A percentile compares a stretch with the other conserved stretches of the same genome.
Conservation (phyloP, 2,888 invertebrate genomes). For the Tridacna crocea region DNA sequence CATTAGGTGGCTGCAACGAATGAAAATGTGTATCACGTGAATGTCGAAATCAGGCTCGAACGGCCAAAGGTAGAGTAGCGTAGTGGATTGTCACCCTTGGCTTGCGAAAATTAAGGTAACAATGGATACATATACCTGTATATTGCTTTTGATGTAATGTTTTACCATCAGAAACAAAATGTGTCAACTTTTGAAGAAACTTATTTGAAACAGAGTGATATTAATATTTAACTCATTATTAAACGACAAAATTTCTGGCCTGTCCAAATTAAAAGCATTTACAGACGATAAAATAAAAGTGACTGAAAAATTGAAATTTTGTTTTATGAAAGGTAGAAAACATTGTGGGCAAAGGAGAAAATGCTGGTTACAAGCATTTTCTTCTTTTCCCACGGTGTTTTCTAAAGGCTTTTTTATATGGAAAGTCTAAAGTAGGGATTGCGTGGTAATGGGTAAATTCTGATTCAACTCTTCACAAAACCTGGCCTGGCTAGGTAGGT, state of each 20-base stretch:
- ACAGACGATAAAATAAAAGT: background rate
- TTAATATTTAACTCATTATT: background rate
- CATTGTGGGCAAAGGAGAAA: background rate
- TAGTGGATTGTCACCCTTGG: no score
- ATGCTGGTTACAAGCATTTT: background rate
- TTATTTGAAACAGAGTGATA: background rate
- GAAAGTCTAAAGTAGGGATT: background rate
- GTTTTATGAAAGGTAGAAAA: background rate
- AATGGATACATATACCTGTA: background rate
- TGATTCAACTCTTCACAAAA: no score
- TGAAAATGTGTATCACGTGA: no score
- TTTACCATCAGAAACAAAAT: background rate
- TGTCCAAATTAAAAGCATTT: background rate
- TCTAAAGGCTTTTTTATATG: background rate
- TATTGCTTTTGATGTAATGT: background rate
- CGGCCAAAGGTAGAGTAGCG: no score
- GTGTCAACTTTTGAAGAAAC: background rate
- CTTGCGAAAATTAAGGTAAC: no score
- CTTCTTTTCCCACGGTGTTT: background rate
- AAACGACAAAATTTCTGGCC: background rate
- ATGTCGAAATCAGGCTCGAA: no score
- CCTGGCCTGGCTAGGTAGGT: no score
- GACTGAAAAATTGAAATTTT: background rate
- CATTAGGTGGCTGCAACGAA: no score
- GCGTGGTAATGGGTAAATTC: background rate